These are phyloP conservation scores for Battus philenor DNA, from an alignment of 1,140 invertebrate species.

Conservation along the genomic window DNA sequence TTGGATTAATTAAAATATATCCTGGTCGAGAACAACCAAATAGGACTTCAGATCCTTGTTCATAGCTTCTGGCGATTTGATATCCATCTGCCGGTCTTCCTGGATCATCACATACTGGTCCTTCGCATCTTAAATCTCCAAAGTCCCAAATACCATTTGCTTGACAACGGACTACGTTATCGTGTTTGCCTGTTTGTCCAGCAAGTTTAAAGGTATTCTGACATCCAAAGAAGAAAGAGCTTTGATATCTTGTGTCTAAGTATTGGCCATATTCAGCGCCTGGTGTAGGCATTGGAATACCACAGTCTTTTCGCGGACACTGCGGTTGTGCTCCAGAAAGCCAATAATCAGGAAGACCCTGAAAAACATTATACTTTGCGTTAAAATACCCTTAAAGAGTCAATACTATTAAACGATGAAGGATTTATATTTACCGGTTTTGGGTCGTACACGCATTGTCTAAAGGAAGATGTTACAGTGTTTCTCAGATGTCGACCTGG, in stretches of 20 bases:
- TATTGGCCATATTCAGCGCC: constrained; percentile 94
- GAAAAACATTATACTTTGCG: constrained; percentile 28
- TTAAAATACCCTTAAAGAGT: background rate
- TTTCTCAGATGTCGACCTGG: constrained; percentile 86
- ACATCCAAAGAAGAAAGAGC: constrained; percentile 96
- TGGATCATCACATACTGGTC: constrained; percentile 96
- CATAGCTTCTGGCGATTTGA: constrained; percentile 93
- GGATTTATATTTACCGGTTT: constrained; percentile 80
- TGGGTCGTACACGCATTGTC: constrained; percentile 97
- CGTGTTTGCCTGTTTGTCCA: constrained; percentile 92
- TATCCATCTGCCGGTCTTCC: constrained; percentile 93
- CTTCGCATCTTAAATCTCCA: constrained; percentile 96
- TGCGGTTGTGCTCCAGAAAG: constrained; percentile 89
- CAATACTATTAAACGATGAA: background rate
- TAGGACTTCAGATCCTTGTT: constrained; percentile 93
- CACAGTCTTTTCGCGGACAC: constrained; percentile 92
- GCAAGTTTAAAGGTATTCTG: constrained; percentile 96
- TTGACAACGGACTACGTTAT: constrained; percentile 94
- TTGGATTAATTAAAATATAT: constrained; percentile 93
- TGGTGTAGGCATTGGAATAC: constrained; percentile 89
- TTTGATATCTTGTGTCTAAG: constrained; percentile 91
- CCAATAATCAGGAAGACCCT: constrained; percentile 94
- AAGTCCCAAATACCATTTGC: constrained; percentile 97
- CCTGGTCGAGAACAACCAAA: constrained; percentile 94
- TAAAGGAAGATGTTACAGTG: constrained; percentile 87